Percentiles rank a stretch among this genome's conserved stretches.
Evolutionary conservation across 2,888 invertebrate genomes (phyloP).

Genomic region (Nemotelus nigrinus): DNA sequence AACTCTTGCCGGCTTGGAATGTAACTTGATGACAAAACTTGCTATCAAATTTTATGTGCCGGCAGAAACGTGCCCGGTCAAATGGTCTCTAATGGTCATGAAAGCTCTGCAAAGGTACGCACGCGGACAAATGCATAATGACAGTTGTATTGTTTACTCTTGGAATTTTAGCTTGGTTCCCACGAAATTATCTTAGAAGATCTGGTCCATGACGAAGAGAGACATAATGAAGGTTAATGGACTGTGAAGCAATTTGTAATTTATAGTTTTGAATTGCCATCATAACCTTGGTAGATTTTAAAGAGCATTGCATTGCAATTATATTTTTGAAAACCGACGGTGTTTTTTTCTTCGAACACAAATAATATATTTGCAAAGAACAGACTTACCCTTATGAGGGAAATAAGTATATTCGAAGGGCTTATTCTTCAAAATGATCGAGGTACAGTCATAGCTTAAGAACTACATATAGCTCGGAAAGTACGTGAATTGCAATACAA

Average conservation of each 20-base stretch:
- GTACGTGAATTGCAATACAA: too few species aligned
- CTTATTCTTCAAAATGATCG: too few species aligned
- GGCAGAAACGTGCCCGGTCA: constrained; percentile 45
- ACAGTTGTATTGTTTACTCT: constrained; percentile 36
- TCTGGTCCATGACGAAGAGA: background rate
- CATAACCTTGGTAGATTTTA: constrained; percentile 15
- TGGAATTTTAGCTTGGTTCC: constrained; percentile 9
- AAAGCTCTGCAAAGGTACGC: constrained; percentile 5
- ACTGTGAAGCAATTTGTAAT: constrained; percentile 12
- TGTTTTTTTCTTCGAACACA: background rate
- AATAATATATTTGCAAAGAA: background rate
- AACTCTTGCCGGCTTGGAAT: background rate
- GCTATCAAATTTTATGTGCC: constrained; percentile 36
- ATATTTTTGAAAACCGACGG: background rate
- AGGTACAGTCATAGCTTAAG: too few species aligned
- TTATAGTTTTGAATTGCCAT: background rate
- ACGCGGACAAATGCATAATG: constrained; percentile 30
- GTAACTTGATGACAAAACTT: constrained; percentile 29
- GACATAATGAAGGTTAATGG: constrained; percentile 30
- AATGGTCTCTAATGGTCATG: constrained; percentile 29
- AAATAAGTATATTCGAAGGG: too few species aligned
- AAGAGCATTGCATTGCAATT: background rate
- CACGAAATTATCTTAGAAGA: constrained; percentile 1
- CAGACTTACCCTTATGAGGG: too few species aligned
- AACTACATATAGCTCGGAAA: too few species aligned